Base-by-base conservation (phyloP, 2,888 invertebrate species). In the Drosophila pegasa region DNA sequence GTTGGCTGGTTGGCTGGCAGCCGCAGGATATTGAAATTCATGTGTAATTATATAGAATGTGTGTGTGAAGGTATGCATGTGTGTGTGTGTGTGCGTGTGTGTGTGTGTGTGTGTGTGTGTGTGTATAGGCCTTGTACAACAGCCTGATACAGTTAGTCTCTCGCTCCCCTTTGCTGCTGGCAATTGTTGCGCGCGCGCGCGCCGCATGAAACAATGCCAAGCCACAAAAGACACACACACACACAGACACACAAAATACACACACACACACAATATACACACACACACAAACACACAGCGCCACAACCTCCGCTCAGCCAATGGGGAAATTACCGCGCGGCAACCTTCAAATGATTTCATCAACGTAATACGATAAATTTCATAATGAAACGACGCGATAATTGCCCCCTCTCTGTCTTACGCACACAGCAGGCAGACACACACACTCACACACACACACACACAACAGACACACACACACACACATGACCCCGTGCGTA, bases 341-440 rank as follows among this genome's bases (percentile, higher is more conserved):
- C 71, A 81, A 74, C 68, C 77, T 69, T 70, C 88, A 69, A 77
- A 77, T 89, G 86, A 84, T 89, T 87, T 87, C 89, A 89, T 84
- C 89, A 84, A 78, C 79, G 89, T 84, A 89, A 89, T 89, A 81
- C 82, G 85, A 89, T 89, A 85, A 88, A 84, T 89, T 84, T 73
- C 75, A 84, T 89, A 89, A 87, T 87, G 84, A 87, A 89, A 87
- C 82, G 69, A 81, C 60, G 85, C 82, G 75, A 85, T 89, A 89
- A 84, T 89, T 84, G 72, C 68, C 78, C 9, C 6, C 43, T 18
- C 3, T 25, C 20, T 16, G 38, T 43, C n/a, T 45, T 1, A 16
- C 25, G 16, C 43, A 43, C 43, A 25, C 41, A 41, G n/a, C n/a
- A n/a, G n/a, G n/a, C n/a, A n/a, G n/a, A n/a, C n/a, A n/a, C n/a